A percentile compares a stretch with the other conserved stretches of the same genome.
phyloP scores from a whole-genome alignment of 2,888 invertebrate species.

The Xylophagus ater region DNA sequence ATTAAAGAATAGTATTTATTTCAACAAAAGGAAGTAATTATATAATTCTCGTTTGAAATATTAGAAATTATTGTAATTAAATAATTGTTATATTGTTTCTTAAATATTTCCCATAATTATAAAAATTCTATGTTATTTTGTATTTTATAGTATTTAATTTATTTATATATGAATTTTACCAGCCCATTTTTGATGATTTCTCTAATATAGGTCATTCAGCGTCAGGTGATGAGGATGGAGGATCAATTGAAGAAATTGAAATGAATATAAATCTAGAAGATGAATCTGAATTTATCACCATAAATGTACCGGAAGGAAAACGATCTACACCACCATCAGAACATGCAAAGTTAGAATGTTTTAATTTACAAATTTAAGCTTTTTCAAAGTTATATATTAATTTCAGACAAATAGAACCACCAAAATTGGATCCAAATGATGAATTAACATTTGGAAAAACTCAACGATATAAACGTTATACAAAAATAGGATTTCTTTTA shows the following conservation, averaged over 20 bases:
- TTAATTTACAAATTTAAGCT: no score
- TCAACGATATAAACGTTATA: slow-evolving; percentile 8
- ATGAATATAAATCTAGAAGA: slow-evolving; percentile 8
- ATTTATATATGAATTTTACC: neutral
- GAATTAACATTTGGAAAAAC: slow-evolving; percentile 3
- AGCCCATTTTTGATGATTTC: no score
- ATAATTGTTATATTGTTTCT: neutral
- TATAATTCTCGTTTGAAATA: no score
- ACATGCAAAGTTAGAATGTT: no score
- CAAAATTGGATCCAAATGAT: neutral
- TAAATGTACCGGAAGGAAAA: slow-evolving; percentile 19
- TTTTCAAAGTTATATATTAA: no score
- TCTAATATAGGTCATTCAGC: no score
- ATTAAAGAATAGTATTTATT: no score
- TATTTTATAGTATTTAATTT: neutral
- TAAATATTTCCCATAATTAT: neutral
- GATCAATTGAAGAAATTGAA: slow-evolving; percentile 1
- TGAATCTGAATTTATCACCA: slow-evolving; percentile 27
- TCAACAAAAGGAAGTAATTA: no score
- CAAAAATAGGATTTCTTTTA: slow-evolving; percentile 20
- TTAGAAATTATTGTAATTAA: neutral
- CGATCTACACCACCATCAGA: slow-evolving; percentile 11
- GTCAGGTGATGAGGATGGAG: no score
- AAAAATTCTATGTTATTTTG: neutral
- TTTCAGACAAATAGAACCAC: neutral